These are phyloP conservation scores for Schizopygopsis pylzovi DNA, from an alignment of 2,797 vertebrate genomes.

Conservation along the genomic window DNA sequence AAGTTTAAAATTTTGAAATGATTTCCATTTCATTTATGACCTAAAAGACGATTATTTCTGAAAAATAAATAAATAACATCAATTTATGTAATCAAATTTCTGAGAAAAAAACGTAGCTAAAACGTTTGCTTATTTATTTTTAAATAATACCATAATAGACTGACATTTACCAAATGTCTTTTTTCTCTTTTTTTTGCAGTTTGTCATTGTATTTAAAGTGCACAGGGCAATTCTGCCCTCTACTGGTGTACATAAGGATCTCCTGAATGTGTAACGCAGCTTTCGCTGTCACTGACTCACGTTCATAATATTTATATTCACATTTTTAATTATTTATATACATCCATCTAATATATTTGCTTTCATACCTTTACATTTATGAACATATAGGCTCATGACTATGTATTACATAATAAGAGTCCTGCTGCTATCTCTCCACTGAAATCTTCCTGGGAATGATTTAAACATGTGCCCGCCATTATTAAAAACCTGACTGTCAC, in stretches of 20 bases:
- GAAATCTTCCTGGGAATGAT: background rate
- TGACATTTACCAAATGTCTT: background rate
- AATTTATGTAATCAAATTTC: background rate
- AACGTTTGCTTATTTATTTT: background rate
- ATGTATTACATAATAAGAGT: background rate
- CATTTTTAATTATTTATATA: background rate
- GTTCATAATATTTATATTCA: background rate
- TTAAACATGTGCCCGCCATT: background rate
- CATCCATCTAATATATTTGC: background rate
- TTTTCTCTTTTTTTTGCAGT: background rate
- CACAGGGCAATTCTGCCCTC: constrained; percentile 48
- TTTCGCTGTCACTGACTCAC: background rate
- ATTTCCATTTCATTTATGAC: background rate
- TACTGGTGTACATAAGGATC: constrained; percentile 25
- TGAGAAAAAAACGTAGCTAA: background rate
- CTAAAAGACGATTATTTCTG: background rate
- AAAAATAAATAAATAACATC: background rate
- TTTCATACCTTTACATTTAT: background rate
- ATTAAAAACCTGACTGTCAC: background rate
- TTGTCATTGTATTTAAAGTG: background rate
- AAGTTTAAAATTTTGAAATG: background rate
- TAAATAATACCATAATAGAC: background rate
- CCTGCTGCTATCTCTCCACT: background rate
- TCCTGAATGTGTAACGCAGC: background rate
- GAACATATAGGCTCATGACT: background rate